A percentile compares a stretch with the other conserved stretches of the same genome.
phyloP scores from a whole-genome alignment of 2,113 vertebrate genomes.

The Macrotis lagotis region DNA sequence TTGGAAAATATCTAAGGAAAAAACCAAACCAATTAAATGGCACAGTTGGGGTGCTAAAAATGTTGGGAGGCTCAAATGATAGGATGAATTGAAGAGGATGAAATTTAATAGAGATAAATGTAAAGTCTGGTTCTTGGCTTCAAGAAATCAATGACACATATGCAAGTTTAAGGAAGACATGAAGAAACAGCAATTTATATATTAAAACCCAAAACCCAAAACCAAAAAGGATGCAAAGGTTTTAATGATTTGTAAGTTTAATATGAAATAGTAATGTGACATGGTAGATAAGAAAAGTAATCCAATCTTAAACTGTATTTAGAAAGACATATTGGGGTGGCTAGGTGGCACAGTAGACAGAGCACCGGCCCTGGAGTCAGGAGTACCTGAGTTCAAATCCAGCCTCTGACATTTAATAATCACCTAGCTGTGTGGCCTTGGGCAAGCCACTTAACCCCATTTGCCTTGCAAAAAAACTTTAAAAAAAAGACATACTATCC shows the following conservation, averaged over 20 bases:
- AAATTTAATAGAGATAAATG: neutral
- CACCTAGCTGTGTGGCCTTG: too few relatives aligned
- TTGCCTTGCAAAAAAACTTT: too few relatives aligned
- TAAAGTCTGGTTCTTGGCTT: neutral
- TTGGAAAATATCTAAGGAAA: neutral
- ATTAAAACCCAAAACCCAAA: too few relatives aligned
- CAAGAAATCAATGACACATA: neutral
- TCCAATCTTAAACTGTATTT: neutral
- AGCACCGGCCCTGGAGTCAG: too few relatives aligned
- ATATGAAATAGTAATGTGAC: neutral
- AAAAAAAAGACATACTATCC: neutral
- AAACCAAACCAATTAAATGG: neutral
- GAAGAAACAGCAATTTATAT: neutral
- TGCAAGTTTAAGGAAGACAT: neutral
- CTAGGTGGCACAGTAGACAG: too few relatives aligned
- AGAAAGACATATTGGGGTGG: too few relatives aligned
- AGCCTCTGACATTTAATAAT: too few relatives aligned
- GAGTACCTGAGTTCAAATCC: too few relatives aligned
- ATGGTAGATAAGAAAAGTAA: neutral
- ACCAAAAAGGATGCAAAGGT: neutral
- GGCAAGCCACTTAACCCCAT: too few relatives aligned
- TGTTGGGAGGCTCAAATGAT: neutral
- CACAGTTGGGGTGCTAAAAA: neutral
- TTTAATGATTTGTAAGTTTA: neutral
- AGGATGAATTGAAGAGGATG: neutral